A percentile compares a stretch with the other conserved stretches of the same genome.
These are phyloP conservation scores for Felis chaus DNA, from an alignment of 2,113 vertebrate genomes.

Conservation along the genomic window DNA sequence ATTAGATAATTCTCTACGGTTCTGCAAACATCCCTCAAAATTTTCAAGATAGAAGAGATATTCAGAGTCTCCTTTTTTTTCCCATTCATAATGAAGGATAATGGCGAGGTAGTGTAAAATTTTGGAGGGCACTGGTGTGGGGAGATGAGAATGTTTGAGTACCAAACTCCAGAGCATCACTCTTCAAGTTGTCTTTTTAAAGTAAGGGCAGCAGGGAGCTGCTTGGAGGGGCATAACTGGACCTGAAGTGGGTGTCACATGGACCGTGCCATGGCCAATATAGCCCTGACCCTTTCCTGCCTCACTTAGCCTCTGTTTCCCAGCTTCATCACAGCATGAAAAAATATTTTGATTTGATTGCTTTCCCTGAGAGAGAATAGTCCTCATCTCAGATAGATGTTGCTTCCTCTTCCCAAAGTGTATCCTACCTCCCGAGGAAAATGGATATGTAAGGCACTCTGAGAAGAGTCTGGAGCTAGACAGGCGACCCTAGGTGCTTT, in stretches of 20 bases:
- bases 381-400: neutral
- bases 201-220: neutral
- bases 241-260: neutral
- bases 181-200: neutral
- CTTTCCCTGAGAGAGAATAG: neutral
- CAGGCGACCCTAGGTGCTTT: neutral
- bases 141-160: neutral
- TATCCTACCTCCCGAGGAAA: neutral
- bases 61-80: slow-evolving; percentile 52
- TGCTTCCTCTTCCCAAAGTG: neutral
- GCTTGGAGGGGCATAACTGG: neutral
- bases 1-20: slow-evolving; percentile 55
- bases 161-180: neutral
- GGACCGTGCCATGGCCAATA: rapidly evolving
- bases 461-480: neutral
- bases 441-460: neutral
- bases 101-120: slow-evolving; percentile 38
- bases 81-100: neutral
- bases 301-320: neutral
- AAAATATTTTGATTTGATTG: neutral
- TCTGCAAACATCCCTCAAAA: slow-evolving; percentile 75
- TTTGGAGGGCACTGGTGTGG: neutral
- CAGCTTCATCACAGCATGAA: neutral
- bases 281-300: neutral
- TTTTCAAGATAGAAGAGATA: slow-evolving; percentile 72